Conservation (phyloP, 2,797 vertebrate genomes). For the Trematomus bernacchii region DNA sequence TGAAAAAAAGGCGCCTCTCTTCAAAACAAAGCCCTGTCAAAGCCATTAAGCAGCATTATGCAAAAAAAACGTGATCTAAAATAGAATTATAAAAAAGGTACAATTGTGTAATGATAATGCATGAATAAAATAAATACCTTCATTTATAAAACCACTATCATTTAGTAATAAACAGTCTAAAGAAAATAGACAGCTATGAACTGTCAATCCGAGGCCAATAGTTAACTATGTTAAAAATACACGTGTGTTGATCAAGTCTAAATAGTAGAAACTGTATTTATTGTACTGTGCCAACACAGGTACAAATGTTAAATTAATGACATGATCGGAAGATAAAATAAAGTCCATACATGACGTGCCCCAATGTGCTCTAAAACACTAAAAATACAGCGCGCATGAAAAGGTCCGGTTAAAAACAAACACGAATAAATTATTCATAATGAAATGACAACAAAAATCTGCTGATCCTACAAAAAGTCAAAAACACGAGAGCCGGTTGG, state of each 20-base stretch:
- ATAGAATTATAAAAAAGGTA: background rate
- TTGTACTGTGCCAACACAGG: background rate
- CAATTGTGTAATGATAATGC: background rate
- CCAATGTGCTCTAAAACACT: background rate
- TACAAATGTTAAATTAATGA: slow-evolving; percentile 49
- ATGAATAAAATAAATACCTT: background rate
- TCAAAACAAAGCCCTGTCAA: slow-evolving; percentile 78
- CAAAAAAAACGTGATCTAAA: background rate
- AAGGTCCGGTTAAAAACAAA: background rate
- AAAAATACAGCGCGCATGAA: background rate
- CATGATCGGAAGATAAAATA: slow-evolving; percentile 34
- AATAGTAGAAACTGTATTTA: background rate
- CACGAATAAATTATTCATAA: background rate
- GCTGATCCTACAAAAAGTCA: slow-evolving; percentile 65
- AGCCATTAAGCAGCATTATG: slow-evolving; percentile 14
- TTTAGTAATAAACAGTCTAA: background rate
- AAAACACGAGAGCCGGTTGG: slow-evolving; percentile 53
- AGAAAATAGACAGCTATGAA: background rate
- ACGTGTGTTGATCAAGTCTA: background rate
- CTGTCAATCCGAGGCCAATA: background rate
- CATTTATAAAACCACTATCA: background rate
- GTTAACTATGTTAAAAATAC: slow-evolving; percentile 4
- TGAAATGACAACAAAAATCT: slow-evolving; percentile 54
- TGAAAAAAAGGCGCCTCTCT: slow-evolving; percentile 68
- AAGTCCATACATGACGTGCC: background rate